phyloP scores from a whole-genome alignment of 2,113 vertebrate genomes.

The Cygnus atratus region DNA sequence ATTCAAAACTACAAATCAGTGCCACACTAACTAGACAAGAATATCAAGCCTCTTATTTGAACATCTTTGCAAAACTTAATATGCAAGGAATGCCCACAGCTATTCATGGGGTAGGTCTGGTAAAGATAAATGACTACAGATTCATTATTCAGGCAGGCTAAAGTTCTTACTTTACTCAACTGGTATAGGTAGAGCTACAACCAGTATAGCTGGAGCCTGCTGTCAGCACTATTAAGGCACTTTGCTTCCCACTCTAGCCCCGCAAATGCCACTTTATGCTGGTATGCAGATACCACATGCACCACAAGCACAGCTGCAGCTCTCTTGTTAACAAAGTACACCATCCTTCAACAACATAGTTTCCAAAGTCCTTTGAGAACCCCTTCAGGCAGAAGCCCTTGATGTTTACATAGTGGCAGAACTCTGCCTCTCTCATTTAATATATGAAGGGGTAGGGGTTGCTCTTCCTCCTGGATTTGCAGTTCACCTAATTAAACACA shows the following conservation, averaged over 20 bases:
- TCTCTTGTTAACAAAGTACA: not conserved
- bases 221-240: not conserved
- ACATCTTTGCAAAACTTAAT: not conserved
- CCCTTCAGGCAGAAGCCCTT: not conserved
- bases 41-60: not conserved
- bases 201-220: not conserved
- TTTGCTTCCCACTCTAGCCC: not conserved
- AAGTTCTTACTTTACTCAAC: not conserved
- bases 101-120: not conserved
- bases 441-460: not conserved
- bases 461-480: not conserved
- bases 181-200: not conserved
- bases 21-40: not conserved
- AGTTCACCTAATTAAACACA: not conserved
- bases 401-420: not conserved
- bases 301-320: not conserved
- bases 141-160: not conserved
- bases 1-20: not conserved
- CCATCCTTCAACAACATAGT: not conserved
- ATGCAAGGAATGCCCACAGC: not conserved
- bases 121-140: not conserved
- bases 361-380: not conserved
- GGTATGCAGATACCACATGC: not conserved
- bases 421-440: not conserved
- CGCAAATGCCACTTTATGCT: not conserved